Percentiles rank a stretch among this genome's conserved stretches.
Evolutionary conservation across 2,113 vertebrate genomes (phyloP).

Genomic region (Holacanthus passer): DNA sequence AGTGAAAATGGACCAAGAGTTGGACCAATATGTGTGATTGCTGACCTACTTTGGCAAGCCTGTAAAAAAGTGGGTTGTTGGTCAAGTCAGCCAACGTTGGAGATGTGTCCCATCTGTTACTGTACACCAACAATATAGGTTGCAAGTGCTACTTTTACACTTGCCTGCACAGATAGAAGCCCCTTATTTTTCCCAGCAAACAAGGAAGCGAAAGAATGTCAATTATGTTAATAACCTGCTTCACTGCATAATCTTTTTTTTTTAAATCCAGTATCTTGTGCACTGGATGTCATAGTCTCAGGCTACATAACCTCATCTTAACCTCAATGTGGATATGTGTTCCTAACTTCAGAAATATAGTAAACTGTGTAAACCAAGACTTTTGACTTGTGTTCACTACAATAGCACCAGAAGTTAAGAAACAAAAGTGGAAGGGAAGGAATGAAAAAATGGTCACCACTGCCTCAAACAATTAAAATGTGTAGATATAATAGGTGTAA

Average conservation of each 20-base stretch:
- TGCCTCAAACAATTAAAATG: not conserved
- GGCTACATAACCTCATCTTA: not conserved
- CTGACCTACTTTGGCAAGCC: conserved; percentile 53
- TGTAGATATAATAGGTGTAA: not conserved
- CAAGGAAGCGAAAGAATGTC: not conserved
- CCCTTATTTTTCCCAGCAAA: not conserved
- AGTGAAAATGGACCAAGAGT: not conserved
- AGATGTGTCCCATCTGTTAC: conserved; percentile 17
- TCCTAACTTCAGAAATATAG: not conserved
- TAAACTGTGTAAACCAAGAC: not conserved
- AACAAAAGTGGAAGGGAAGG: not conserved
- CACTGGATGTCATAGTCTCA: too few species aligned
- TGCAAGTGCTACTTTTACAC: not conserved
- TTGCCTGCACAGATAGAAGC: not conserved
- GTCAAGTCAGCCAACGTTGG: conserved; percentile 33
- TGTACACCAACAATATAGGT: not conserved
- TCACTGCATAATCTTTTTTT: not conserved
- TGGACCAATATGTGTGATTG: conserved; percentile 14
- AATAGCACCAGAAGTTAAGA: not conserved
- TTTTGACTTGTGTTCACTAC: not conserved
- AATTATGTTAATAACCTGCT: not conserved
- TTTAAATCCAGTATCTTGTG: not conserved
- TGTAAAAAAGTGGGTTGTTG: conserved; percentile 36
- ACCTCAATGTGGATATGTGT: not conserved
- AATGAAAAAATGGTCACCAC: not conserved